Conservation (phyloP, 2,888 invertebrate genomes). For the Dioctria rufipes region DNA sequence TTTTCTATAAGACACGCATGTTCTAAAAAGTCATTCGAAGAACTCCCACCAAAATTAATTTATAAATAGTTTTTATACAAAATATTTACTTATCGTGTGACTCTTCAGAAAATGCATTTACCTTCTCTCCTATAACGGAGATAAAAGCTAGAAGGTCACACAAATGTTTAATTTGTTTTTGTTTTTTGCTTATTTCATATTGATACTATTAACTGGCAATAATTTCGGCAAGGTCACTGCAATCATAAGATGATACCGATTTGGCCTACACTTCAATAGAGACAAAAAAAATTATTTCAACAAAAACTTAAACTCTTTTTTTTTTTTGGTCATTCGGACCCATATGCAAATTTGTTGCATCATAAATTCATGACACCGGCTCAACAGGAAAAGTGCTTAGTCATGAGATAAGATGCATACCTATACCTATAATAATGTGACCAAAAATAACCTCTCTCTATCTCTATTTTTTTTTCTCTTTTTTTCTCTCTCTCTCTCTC, state of each 20-base stretch:
- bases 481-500: too few species aligned
- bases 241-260: not conserved
- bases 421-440: not conserved
- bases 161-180: too few species aligned
- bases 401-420: not conserved
- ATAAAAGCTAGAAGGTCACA: constrained; percentile 4
- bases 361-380: not conserved
- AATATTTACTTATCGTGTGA: too few species aligned
- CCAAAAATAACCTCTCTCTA: not conserved
- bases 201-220: not conserved
- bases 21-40: too few species aligned
- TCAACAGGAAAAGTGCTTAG: constrained; percentile 12
- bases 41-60: too few species aligned
- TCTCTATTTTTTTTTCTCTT: too few species aligned
- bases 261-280: not conserved
- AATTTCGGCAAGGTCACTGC: not conserved
- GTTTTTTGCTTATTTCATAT: not conserved
- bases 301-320: not conserved
- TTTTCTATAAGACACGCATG: too few species aligned
- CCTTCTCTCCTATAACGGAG: not conserved
- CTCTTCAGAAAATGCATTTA: not conserved
- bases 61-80: not conserved
- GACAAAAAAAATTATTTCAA: not conserved
- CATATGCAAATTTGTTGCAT: constrained; percentile 27
- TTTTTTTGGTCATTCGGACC: not conserved